phyloP scores from a whole-genome alignment of 2,888 invertebrate species.

The Acronicta aceris region DNA sequence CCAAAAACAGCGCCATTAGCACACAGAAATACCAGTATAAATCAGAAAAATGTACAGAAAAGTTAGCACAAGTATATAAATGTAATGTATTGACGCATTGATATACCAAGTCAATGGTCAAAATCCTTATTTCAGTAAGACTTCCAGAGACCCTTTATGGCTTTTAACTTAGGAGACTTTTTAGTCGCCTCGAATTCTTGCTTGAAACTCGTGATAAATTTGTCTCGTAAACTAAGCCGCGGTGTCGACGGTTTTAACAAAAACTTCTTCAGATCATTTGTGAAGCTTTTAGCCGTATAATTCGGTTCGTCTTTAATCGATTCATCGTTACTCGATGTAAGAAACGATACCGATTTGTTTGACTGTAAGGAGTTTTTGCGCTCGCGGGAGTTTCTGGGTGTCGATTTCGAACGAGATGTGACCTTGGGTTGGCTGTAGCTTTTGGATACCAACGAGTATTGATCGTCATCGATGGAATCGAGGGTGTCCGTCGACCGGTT shows the following conservation, averaged over 20 bases:
- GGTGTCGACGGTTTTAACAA: conserved; percentile 82
- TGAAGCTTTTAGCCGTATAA: conserved; percentile 87
- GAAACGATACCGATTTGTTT: conserved; percentile 85
- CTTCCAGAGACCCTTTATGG: conserved; percentile 87
- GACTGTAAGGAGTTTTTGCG: conserved; percentile 85
- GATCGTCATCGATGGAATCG: conserved; percentile 80
- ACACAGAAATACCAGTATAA: not conserved
- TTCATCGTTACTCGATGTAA: conserved; percentile 82
- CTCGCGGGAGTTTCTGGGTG: conserved; percentile 64
- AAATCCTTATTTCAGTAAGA: conserved; percentile 73
- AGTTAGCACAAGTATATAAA: conserved; percentile 47
- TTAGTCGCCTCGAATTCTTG: conserved; percentile 84
- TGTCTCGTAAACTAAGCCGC: conserved; percentile 81
- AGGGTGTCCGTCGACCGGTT: conserved; percentile 80
- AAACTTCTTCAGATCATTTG: conserved; percentile 86
- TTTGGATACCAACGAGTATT: conserved; percentile 76
- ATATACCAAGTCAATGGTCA: conserved; percentile 20
- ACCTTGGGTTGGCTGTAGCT: conserved; percentile 74
- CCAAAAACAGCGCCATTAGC: conserved; percentile 11
- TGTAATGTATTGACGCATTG: conserved; percentile 31
- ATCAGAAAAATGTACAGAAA: conserved; percentile 29
- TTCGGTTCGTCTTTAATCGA: conserved; percentile 83
- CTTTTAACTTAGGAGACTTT: conserved; percentile 84
- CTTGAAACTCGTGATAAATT: conserved; percentile 84
- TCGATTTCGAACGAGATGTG: conserved; percentile 65